These are phyloP conservation scores for Trisateles emortualis DNA, from an alignment of 2,888 invertebrate genomes.

Conservation along the genomic window DNA sequence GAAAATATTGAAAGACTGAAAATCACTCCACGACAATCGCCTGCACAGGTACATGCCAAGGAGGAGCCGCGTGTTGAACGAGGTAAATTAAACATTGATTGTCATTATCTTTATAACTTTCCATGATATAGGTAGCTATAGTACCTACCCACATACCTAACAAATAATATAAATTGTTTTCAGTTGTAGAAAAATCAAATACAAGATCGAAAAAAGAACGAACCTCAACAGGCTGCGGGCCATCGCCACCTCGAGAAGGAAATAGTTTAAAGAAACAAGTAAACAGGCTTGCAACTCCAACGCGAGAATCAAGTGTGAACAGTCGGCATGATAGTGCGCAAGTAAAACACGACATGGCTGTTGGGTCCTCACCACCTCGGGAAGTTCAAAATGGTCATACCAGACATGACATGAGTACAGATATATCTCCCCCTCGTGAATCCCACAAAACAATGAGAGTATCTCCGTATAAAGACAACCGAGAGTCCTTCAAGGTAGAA, in stretches of 20 bases:
- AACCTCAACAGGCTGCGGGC: slow-evolving; percentile 88
- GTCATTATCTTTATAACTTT: no score
- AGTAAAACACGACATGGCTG: slow-evolving; percentile 71
- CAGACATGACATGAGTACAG: slow-evolving; percentile 38
- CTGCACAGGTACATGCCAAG: slow-evolving; percentile 22
- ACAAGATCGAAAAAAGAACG: slow-evolving; percentile 69
- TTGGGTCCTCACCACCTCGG: slow-evolving; percentile 77
- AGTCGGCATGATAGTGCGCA: slow-evolving; percentile 40
- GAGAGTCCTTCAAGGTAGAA: slow-evolving; percentile 36
- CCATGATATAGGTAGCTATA: no score
- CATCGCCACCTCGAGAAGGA: slow-evolving; percentile 87
- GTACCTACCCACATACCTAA: no score
- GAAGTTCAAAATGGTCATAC: slow-evolving; percentile 49
- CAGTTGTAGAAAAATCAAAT: slow-evolving; percentile 53
- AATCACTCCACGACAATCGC: slow-evolving; percentile 37
- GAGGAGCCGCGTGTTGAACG: slow-evolving; percentile 71
- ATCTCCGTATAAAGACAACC: slow-evolving; percentile 53
- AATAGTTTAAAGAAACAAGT: slow-evolving; percentile 46
- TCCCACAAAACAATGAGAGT: slow-evolving; percentile 46
- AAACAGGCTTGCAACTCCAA: slow-evolving; percentile 78
- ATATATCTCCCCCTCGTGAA: slow-evolving; percentile 50
- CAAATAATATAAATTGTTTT: slow-evolving; percentile 17
- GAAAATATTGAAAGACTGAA: slow-evolving; percentile 49
- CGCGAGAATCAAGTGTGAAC: slow-evolving; percentile 63
- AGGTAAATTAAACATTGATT: slow-evolving; percentile 81